Percentiles rank a stretch among this genome's conserved stretches.
Conservation (phyloP, 2,113 vertebrate genomes). For the Leptosomus discolor region DNA sequence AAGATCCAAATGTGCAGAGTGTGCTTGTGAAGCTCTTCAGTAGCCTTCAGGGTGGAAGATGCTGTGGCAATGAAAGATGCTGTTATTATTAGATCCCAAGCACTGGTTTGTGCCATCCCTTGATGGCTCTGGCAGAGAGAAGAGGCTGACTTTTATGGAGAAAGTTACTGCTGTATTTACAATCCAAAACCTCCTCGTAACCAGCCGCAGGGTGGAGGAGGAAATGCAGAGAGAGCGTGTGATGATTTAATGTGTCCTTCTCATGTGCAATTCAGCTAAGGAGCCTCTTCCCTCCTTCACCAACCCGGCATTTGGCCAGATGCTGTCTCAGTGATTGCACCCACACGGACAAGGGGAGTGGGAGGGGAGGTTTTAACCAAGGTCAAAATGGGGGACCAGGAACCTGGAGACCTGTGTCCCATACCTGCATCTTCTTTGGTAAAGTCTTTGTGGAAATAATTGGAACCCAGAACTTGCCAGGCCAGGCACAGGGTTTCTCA, state of each 20-base stretch:
- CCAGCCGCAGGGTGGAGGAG: slow-evolving; percentile 41
- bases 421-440: neutral
- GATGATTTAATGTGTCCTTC: slow-evolving; percentile 60
- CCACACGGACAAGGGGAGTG: rapidly evolving
- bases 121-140: neutral
- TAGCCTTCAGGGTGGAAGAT: neutral
- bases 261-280: neutral
- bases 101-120: slow-evolving; percentile 27
- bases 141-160: slow-evolving; percentile 60
- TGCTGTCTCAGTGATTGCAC: neutral
- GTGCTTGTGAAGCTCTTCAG: neutral
- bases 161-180: slow-evolving; percentile 69
- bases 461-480: rapidly evolving
- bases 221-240: neutral
- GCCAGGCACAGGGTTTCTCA: neutral
- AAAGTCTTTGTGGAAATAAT: neutral
- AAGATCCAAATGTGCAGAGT: neutral
- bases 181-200: slow-evolving; percentile 52
- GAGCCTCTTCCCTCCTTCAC: neutral
- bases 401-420: neutral
- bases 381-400: neutral
- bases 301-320: neutral
- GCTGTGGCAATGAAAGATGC: neutral
- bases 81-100: slow-evolving; percentile 35
- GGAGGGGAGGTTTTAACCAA: neutral